These are phyloP conservation scores for Rhopalosiphum maidis DNA, from an alignment of 1,140 invertebrate species.

Conservation along the genomic window DNA sequence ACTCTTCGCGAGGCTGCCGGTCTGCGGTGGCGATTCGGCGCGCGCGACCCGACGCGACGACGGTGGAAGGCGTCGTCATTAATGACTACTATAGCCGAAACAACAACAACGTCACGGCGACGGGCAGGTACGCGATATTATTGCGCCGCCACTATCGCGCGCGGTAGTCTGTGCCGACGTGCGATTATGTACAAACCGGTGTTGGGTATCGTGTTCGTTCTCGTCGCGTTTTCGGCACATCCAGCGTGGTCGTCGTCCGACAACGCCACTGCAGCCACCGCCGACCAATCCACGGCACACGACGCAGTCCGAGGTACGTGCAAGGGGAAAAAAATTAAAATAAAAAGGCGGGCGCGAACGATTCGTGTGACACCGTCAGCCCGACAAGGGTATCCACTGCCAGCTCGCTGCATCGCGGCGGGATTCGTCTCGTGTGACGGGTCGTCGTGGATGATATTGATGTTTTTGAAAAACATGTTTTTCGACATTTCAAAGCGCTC, in stretches of 20 bases:
- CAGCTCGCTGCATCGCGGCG: too few species aligned
- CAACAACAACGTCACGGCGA: neutral
- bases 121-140: neutral
- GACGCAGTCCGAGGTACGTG: neutral
- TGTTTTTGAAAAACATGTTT: too few species aligned
- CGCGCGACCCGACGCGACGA: neutral
- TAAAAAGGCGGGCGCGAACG: neutral
- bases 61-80: neutral
- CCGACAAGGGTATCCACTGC: too few species aligned
- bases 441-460: too few species aligned
- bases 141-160: neutral
- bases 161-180: conserved; percentile 47
- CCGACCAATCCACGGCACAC: neutral
- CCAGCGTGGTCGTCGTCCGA: neutral
- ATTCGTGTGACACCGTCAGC: too few species aligned
- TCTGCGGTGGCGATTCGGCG: neutral
- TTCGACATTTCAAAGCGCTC: too few species aligned
- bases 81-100: neutral
- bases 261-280: neutral
- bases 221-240: conserved; percentile 37
- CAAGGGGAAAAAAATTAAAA: neutral
- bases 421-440: too few species aligned
- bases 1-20: neutral
- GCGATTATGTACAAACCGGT: conserved; percentile 56
- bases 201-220: conserved; percentile 24